Evolutionary conservation across 2,113 vertebrate species (phyloP).

Genomic region (Seriola aureovittata): DNA sequence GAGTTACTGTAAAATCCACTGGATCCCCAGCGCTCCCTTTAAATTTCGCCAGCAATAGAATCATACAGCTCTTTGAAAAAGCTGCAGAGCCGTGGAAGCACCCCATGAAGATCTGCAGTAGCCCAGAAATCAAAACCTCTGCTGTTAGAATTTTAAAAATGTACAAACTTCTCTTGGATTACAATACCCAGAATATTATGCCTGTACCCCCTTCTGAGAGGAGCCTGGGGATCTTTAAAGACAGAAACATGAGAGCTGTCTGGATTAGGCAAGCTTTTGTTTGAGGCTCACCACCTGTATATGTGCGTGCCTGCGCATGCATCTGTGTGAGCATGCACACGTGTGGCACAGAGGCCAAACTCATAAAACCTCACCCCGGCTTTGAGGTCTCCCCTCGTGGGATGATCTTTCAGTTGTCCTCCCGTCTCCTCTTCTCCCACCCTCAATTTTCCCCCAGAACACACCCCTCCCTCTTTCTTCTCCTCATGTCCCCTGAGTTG

Average conservation of each 20-base stretch:
- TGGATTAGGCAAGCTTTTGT: conserved; percentile 64
- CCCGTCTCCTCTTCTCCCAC: conserved; percentile 32
- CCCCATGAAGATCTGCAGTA: conserved; percentile 49
- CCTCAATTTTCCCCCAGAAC: conserved; percentile 46
- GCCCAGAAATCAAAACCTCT: conserved; percentile 63
- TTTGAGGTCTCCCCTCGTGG: conserved; percentile 68
- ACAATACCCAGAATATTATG: conserved; percentile 34
- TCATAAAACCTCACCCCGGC: conserved; percentile 67
- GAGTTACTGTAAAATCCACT: conserved; percentile 47
- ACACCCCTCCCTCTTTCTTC: conserved; percentile 37
- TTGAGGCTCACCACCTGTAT: conserved; percentile 64
- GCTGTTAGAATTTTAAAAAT: conserved; percentile 50
- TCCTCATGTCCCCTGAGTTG: conserved; percentile 63
- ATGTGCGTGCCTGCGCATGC: conserved; percentile 5
- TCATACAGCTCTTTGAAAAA: conserved; percentile 54
- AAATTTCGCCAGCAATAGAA: conserved; percentile 53
- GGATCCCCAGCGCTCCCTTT: conserved; percentile 40
- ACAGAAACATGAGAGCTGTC: conserved; percentile 59
- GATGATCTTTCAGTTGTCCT: conserved; percentile 62
- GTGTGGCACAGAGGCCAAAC: conserved; percentile 61
- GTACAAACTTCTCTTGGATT: conserved; percentile 57
- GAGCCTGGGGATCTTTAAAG: conserved; percentile 47
- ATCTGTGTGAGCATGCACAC: conserved; percentile 39
- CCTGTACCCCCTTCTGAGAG: conserved; percentile 29
- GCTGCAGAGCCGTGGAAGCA: conserved; percentile 23